Conservation (phyloP, 2,888 invertebrate species). For the Omphaloscelis lunosa region DNA sequence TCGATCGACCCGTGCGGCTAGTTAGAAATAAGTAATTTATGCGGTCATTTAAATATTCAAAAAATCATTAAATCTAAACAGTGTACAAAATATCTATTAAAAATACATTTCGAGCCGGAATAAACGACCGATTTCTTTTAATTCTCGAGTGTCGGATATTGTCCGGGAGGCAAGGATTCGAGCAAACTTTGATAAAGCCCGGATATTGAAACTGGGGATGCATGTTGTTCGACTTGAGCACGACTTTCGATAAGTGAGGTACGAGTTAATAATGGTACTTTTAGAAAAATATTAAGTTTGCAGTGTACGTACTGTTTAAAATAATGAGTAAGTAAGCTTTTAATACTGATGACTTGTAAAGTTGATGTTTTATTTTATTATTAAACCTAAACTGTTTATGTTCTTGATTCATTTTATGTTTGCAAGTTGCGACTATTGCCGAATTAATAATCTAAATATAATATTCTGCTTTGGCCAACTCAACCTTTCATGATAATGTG, state of each 20-base stretch:
- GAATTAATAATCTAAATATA: not conserved
- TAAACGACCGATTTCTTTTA: conserved; percentile 46
- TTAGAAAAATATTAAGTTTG: not conserved
- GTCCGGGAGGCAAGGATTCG: conserved; percentile 41
- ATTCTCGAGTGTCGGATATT: conserved; percentile 59
- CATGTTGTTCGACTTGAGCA: conserved; percentile 40
- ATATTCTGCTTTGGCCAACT: not conserved
- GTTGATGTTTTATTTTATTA: not conserved
- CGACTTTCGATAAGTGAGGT: conserved; percentile 16
- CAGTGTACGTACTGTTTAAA: not conserved
- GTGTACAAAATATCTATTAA: not conserved
- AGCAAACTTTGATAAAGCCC: conserved; percentile 52
- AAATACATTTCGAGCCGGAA: conserved; percentile 30
- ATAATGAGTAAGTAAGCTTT: not conserved
- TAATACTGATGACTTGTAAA: not conserved
- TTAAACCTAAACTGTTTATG: not conserved
- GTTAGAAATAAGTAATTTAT: too few species aligned
- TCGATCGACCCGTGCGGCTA: too few species aligned
- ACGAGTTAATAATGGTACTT: conserved; percentile 21
- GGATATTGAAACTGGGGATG: conserved; percentile 56
- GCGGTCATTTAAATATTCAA: not conserved
- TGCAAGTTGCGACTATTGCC: too few species aligned
- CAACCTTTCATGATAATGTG: not conserved
- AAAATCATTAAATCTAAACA: not conserved
- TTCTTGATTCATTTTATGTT: not conserved